A percentile compares a stretch with the other conserved stretches of the same genome.
phyloP scores from a whole-genome alignment of 2,888 invertebrate species.

The Patella depressa region DNA sequence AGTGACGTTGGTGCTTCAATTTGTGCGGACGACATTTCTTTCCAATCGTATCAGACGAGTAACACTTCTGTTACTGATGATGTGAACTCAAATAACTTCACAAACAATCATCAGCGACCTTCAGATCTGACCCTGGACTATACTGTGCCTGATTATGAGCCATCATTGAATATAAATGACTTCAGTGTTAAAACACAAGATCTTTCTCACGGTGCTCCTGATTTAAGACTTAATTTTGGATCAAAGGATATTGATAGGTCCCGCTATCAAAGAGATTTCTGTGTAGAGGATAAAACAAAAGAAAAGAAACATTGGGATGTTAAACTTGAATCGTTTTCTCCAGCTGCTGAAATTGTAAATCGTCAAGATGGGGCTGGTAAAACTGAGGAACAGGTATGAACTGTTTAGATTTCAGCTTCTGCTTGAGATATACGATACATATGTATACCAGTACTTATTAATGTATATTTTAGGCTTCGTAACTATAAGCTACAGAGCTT shows the following conservation, averaged over 20 bases:
- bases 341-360: slow-evolving; percentile 42
- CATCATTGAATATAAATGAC: slow-evolving; percentile 10
- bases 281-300: slow-evolving; percentile 38
- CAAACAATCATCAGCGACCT: not conserved
- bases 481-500: too few relatives aligned
- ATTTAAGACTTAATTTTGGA: slow-evolving; percentile 47
- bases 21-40: not conserved
- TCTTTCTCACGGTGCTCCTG: slow-evolving; percentile 1
- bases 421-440: too few relatives aligned
- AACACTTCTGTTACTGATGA: slow-evolving; percentile 1
- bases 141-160: slow-evolving; percentile 7
- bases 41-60: not conserved
- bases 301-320: slow-evolving; percentile 48
- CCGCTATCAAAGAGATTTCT: slow-evolving; percentile 58
- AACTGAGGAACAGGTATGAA: slow-evolving; percentile 48
- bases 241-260: slow-evolving; percentile 55
- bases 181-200: slow-evolving; percentile 7
- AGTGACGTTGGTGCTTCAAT: slow-evolving; percentile 5
- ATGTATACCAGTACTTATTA: too few relatives aligned
- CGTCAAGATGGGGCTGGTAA: slow-evolving; percentile 31
- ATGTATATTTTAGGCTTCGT: too few relatives aligned
- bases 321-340: slow-evolving; percentile 40
- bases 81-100: not conserved
- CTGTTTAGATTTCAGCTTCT: too few relatives aligned
- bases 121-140: not conserved